These are phyloP conservation scores for Mnemiopsis leidyi DNA, from an alignment of 37 sponge, comb jelly and placozoan genomes.

Conservation along the genomic window DNA sequence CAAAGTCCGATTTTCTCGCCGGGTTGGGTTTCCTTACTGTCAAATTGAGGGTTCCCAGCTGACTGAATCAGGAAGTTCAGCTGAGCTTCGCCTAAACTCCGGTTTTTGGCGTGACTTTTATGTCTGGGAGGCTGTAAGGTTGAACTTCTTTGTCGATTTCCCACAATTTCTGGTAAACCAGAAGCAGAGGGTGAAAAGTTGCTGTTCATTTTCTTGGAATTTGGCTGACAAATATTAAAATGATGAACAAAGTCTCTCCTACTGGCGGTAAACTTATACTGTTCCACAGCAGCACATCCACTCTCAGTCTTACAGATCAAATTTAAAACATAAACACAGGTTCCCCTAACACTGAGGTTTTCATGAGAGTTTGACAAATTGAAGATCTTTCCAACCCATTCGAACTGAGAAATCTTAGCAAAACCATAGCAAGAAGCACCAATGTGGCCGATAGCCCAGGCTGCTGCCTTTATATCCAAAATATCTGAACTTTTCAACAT, in stretches of 20 bases:
- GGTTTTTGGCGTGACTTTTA: constrained; percentile 15
- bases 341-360: constrained; percentile 37
- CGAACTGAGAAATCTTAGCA: constrained; percentile 46
- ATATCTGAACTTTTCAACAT: not conserved
- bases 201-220: constrained; percentile 14
- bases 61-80: constrained; percentile 25
- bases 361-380: not conserved
- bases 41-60: constrained; percentile 46
- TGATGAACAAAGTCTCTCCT: constrained; percentile 56
- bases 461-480: constrained; percentile 37
- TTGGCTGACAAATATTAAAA: constrained; percentile 40
- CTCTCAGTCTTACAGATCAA: constrained; percentile 61
- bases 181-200: not conserved
- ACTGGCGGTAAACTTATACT: constrained; percentile 48
- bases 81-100: constrained; percentile 46
- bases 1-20: constrained; percentile 55
- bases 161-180: not conserved
- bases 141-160: constrained; percentile 53
- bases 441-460: constrained; percentile 60
- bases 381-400: constrained; percentile 17
- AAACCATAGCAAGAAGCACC: constrained; percentile 56
- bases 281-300: constrained; percentile 59
- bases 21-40: constrained; percentile 42
- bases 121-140: constrained; percentile 49
- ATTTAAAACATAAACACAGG: constrained; percentile 40